Percentiles rank a stretch among this genome's conserved stretches.
phyloP scores from a whole-genome alignment of 2,797 vertebrate species.

The Decapterus maruadsi region DNA sequence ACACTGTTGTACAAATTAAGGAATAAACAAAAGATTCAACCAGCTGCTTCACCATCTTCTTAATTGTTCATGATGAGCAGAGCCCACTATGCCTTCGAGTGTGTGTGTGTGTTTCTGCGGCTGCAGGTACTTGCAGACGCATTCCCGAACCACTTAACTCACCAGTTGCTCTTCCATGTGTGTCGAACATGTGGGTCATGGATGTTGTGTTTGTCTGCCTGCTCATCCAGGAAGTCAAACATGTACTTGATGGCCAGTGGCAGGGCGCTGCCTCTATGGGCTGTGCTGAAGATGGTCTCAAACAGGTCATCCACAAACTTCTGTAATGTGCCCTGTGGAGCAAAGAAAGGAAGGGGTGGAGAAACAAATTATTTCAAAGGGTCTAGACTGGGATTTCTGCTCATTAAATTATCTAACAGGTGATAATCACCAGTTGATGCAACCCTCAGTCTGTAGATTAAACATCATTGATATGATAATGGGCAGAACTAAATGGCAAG shows the following conservation, averaged over 20 bases:
- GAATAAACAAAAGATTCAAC: conserved; percentile 4
- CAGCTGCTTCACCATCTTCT: neutral
- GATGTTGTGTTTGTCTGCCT: conserved; percentile 97
- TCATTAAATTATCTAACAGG: neutral
- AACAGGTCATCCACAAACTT: conserved; percentile 99
- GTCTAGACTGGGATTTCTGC: neutral
- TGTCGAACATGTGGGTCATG: conserved; percentile 96
- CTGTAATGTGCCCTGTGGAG: conserved; percentile 93
- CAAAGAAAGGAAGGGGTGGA: neutral
- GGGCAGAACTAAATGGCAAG: neutral
- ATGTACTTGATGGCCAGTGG: conserved; percentile 99
- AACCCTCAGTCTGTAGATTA: neutral
- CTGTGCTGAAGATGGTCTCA: conserved; percentile 99
- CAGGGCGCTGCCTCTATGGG: conserved; percentile 95
- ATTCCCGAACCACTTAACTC: conserved; percentile 67
- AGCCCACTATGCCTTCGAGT: neutral
- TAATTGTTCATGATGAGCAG: neutral
- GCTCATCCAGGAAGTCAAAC: conserved; percentile 99
- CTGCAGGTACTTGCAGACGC: neutral
- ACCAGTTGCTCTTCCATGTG: conserved; percentile 99
- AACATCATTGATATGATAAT: too few relatives aligned
- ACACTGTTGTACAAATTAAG: conserved; percentile 7
- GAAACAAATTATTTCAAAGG: neutral
- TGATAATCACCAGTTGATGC: neutral
- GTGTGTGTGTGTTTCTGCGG: neutral